These are phyloP conservation scores for Ferdinandea cuprea DNA, from an alignment of 2,888 invertebrate species.

Conservation along the genomic window DNA sequence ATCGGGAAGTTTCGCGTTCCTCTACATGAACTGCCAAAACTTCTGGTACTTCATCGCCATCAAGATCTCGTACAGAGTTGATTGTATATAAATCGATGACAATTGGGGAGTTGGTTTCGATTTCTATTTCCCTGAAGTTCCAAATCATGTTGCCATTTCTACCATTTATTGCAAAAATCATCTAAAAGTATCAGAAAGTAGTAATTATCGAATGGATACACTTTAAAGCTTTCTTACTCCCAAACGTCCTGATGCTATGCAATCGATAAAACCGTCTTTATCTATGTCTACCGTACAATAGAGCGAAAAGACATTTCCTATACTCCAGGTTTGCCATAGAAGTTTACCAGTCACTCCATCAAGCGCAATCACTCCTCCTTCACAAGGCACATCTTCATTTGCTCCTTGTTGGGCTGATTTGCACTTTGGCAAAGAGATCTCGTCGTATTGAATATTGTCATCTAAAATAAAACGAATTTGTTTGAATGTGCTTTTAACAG, in stretches of 20 bases:
- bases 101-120: slow-evolving; percentile 83
- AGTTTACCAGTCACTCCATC: slow-evolving; percentile 88
- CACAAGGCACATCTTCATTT: slow-evolving; percentile 88
- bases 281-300: slow-evolving; percentile 89
- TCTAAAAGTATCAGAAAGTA: slow-evolving; percentile 80
- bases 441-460: slow-evolving; percentile 84
- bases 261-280: slow-evolving; percentile 88
- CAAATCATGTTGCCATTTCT: slow-evolving; percentile 88
- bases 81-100: slow-evolving; percentile 87
- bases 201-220: not conserved
- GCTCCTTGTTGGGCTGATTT: slow-evolving; percentile 85
- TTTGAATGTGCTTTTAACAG: not conserved
- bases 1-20: slow-evolving; percentile 84
- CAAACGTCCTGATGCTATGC: slow-evolving; percentile 88
- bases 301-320: slow-evolving; percentile 89
- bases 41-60: slow-evolving; percentile 88
- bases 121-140: slow-evolving; percentile 83
- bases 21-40: slow-evolving; percentile 88
- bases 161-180: slow-evolving; percentile 87
- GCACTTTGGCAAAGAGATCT: slow-evolving; percentile 85
- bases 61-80: slow-evolving; percentile 88
- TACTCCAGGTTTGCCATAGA: slow-evolving; percentile 90
- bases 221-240: slow-evolving; percentile 84
- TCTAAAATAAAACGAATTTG: slow-evolving; percentile 75
- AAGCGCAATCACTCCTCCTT: slow-evolving; percentile 90